Base-by-base conservation (phyloP, 2,797 vertebrate species). In the Parauchenoglanis ngamensis region DNA sequence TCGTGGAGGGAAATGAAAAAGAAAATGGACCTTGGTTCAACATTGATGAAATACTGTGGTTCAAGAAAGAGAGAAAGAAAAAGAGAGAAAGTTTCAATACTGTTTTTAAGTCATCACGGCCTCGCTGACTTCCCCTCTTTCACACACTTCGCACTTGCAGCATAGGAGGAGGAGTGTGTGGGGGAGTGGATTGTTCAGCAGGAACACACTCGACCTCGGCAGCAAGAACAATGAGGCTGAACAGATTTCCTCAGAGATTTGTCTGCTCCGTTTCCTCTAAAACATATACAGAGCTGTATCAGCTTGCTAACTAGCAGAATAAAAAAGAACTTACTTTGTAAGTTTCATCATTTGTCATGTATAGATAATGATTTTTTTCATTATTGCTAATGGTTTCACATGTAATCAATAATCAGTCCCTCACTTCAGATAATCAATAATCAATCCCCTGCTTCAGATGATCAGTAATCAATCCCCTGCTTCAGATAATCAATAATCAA, bases 221-320 rank as follows among this genome's bases (percentile, higher is more conserved):
- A 59, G 56, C 54, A 40, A 61, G 77, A 80, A 80, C 77, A 80
- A 80, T 80, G 77, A 80, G 56, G 56, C 77, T 80, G 77, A 80
- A 59, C 77, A 59, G 77, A 80, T 80, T 80, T 61, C 77, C 56
- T 61, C 77, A 0, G 77, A 80, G 77, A 80, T 25, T 25, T 25
- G 56, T 80, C 77, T 59, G 77, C 56, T 80, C 77, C 21, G 56
- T 61, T 79, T 59, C 77, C 56, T 13, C 54, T 40, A 3, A 59
- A 61, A 80, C 77, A 40, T 2, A 77, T 17, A 80, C 31, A 31
- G 28, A 57, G n/a, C 2, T 4, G 28, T 56, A 57, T 0, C 76
- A 31, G 76, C 76, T 31, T 28, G 17, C 49, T 78, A 56, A 78
- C 54, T 31, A 78, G 49, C 76, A 54, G 49, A n/a, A 57, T 4